Base-by-base conservation (phyloP, 2,888 invertebrate species). In the Mantis religiosa region DNA sequence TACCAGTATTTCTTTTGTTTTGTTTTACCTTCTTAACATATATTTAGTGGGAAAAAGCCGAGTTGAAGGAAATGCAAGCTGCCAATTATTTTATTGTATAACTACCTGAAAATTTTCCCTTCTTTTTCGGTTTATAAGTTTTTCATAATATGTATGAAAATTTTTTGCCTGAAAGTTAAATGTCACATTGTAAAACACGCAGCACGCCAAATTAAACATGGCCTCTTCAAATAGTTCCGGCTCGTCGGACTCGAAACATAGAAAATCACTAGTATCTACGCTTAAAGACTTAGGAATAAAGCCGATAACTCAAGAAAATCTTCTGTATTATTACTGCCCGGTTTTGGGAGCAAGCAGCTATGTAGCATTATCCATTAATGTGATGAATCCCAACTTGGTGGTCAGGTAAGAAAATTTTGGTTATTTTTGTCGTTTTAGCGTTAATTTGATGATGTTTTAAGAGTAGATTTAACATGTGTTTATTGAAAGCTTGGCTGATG, bases 341-440 rank as follows among this genome's bases (percentile, higher is more conserved):
- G 92, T 96, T 88, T 95, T 96, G 93, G 97, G 97, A 85, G 94
- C 96, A 87, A 94, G 95, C 90, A 96, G 97, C 93, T 97, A 97
- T 93, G 96, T 96, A 91, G 96, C 96, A 82, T 94, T 97, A 88
- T 96, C 97, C 85, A 94, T 97, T 86, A 97, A 97, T 93, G 97
- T 97, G 88, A 97, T 97, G 97, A 97, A 97, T 92, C 97, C 97
- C 6, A 95, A 95, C 91, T 93, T 97, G 91, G 95, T 97, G 91
- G 94, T 96, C 91, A 96, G 96, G 96, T 96, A 93, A 92, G 88
- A 28, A 14, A 12, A 20, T 9, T 81, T 15, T n/a, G n/a, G 54
- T 87, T 83, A 54, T 54, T 85, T 9, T 41, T 41, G 9, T 41
- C 41, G 2, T 1, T 41, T 41, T 41, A 41, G 41, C 41, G 0